Percentiles rank a stretch among this genome's conserved stretches.
Evolutionary conservation across 1,140 invertebrate genomes (phyloP).

Genomic region (Trichomalopsis sarcophagae): DNA sequence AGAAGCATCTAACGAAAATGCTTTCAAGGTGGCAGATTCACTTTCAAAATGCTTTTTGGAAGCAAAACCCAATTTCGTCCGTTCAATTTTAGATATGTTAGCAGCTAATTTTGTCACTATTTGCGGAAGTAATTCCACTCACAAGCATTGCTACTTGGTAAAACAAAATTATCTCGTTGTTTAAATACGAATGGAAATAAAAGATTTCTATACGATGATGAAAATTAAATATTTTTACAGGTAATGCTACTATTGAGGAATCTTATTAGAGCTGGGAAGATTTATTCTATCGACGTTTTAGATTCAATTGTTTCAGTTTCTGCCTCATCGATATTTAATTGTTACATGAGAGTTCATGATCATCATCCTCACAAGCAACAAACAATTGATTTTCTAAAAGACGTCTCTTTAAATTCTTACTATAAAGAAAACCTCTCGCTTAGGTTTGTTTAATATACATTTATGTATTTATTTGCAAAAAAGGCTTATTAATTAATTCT

Average conservation of each 20-base stretch:
- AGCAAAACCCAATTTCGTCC: constrained; percentile 60
- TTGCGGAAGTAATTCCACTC: constrained; percentile 61
- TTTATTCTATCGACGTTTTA: constrained; percentile 56
- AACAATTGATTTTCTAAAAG: constrained; percentile 63
- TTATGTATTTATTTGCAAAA: constrained; percentile 2
- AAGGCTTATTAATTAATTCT: neutral
- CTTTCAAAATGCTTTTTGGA: constrained; percentile 67
- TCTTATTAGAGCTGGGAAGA: constrained; percentile 61
- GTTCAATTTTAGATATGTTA: constrained; percentile 64
- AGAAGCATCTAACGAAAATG: constrained; percentile 51
- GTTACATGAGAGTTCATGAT: constrained; percentile 68
- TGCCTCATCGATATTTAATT: constrained; percentile 60
- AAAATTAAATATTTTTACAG: constrained; percentile 57
- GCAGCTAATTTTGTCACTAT: constrained; percentile 63
- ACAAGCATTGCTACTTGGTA: constrained; percentile 69
- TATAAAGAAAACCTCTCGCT: constrained; percentile 59
- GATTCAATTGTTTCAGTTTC: constrained; percentile 66
- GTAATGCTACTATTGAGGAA: constrained; percentile 66
- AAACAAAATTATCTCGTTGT: constrained; percentile 11
- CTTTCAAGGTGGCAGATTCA: constrained; percentile 62
- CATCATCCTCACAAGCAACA: constrained; percentile 68
- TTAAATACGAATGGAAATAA: constrained; percentile 34
- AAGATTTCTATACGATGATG: constrained; percentile 21
- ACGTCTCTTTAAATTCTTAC: constrained; percentile 61
- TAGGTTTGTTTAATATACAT: constrained; percentile 56